Base-by-base conservation (phyloP, 2,797 vertebrate species). In the Danio aesculapii region DNA sequence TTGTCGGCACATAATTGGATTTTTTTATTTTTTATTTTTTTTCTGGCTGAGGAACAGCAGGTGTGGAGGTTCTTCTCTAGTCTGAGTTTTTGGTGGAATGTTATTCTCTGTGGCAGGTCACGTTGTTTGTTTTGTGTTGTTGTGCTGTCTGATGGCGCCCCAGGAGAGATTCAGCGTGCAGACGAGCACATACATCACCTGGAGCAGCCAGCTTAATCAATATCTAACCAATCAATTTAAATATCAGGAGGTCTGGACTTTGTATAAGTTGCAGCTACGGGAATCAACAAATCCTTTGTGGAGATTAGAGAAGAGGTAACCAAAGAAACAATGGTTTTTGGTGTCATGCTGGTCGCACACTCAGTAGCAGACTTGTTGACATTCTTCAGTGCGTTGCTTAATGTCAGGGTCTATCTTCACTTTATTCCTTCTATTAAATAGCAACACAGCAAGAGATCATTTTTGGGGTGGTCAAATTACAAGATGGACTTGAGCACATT, bases 1-100 rank as follows among this genome's bases (percentile, higher is more conserved):
- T 79, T 69, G 76, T 49, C 59, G 19, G 76, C 64, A 43, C 66
- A 53, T 83, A 83, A 83, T 83, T 83, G 77, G 76, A 83, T 75
- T 81, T 81, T 73, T 77, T 77, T 55, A n/a, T n/a, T 30, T 74
- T 61, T 72, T 70, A 53, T 68, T 72, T 70, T 63, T 76, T 47
- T 49, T 50, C 68, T n/a, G 69, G 21, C 69, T 55, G 71, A 75
- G 64, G 70, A 81, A 81, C 78, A 81, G 78, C 69, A 81, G 78
- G 61, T 73, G 78, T 72, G 61, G 62, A 66, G 43, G 13, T 74
- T 81, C 61, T 73, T 43, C 43, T 58, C 53, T 64, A 55, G 78
- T 49, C 8, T 12, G 61, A 81, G 78, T 74, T 81, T 80, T 81
- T 66, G 52, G 49, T 57, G 52, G 70, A 81, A 81, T 80, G 68